Evolutionary conservation across 2,888 invertebrate species (phyloP).

Genomic region (Clepsis dumicolana): DNA sequence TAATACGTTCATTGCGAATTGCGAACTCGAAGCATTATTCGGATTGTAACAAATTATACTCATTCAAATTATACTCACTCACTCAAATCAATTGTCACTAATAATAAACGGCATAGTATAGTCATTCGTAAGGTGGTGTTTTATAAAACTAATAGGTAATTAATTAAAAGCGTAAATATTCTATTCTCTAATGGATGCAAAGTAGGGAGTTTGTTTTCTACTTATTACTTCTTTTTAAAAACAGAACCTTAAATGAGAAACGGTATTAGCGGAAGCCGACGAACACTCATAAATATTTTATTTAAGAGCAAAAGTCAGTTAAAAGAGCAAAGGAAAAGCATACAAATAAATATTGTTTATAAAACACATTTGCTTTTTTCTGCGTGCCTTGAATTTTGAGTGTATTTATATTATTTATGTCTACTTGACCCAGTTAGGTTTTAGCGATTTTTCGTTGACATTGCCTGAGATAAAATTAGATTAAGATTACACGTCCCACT

Average conservation of each 20-base stretch:
- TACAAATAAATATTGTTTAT: conserved; percentile 5
- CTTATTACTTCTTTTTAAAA: conserved; percentile 2
- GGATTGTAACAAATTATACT: not conserved
- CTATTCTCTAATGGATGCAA: not conserved
- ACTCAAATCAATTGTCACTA: too few relatives aligned
- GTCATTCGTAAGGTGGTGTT: not conserved
- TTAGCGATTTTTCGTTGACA: not conserved
- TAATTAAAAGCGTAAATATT: not conserved
- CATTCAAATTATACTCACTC: too few relatives aligned
- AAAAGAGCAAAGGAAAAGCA: conserved; percentile 6
- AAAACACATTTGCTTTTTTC: conserved; percentile 6
- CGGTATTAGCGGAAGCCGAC: conserved; percentile 8
- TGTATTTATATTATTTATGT: not conserved
- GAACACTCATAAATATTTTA: conserved; percentile 11
- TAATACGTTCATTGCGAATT: conserved; percentile 29
- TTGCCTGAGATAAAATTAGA: not conserved
- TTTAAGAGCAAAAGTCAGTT: conserved; percentile 8
- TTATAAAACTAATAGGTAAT: not conserved
- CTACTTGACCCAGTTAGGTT: conserved; percentile 2
- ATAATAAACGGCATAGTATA: not conserved
- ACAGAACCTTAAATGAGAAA: conserved; percentile 5
- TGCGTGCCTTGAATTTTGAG: conserved; percentile 4
- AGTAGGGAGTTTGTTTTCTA: not conserved
- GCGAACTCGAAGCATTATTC: conserved; percentile 10
- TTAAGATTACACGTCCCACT: not conserved